Percentiles rank a stretch among this genome's conserved stretches.
These are phyloP conservation scores for Tigriopus japonicus DNA, from an alignment of 1,140 invertebrate species.

Conservation along the genomic window DNA sequence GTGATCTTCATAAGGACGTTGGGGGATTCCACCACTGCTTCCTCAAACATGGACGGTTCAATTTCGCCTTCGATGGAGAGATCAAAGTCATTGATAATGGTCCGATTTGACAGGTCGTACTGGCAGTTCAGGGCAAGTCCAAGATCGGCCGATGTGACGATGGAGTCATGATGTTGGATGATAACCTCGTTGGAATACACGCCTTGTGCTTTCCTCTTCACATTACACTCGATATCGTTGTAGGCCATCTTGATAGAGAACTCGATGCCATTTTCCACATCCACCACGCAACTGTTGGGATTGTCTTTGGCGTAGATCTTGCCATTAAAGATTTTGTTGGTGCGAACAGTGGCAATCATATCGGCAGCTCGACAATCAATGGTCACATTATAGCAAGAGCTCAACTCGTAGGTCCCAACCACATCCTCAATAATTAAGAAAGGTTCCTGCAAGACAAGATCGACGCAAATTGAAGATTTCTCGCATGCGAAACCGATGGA, in stretches of 20 bases:
- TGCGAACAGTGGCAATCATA: constrained; percentile 31
- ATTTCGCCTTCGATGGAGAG: constrained; percentile 24
- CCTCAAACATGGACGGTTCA: constrained; percentile 22
- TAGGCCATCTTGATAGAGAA: constrained; percentile 28
- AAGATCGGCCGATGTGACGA: constrained; percentile 34
- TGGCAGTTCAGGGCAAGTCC: constrained; percentile 33
- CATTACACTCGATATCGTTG: constrained; percentile 27
- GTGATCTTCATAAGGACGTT: constrained; percentile 35
- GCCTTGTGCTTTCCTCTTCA: constrained; percentile 26
- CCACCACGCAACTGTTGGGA: constrained; percentile 31
- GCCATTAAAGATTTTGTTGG: constrained; percentile 34
- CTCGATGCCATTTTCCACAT: constrained; percentile 26
- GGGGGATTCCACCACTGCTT: constrained; percentile 32
- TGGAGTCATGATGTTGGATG: constrained; percentile 34
- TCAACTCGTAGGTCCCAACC: constrained; percentile 72
- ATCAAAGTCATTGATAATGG: constrained; percentile 28
- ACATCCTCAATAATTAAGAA: constrained; percentile 50
- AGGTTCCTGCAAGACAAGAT: constrained; percentile 41
- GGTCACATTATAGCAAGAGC: constrained; percentile 82
- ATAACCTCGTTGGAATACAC: constrained; percentile 27
- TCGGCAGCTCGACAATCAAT: constrained; percentile 50
- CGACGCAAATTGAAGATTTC: constrained; percentile 7
- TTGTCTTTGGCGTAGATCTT: constrained; percentile 32
- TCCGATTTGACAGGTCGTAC: constrained; percentile 32
- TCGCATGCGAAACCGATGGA: neutral